A percentile compares a stretch with the other conserved stretches of the same genome.
Conservation (phyloP, 2,113 vertebrate genomes). For the Sisor rabdophorus region DNA sequence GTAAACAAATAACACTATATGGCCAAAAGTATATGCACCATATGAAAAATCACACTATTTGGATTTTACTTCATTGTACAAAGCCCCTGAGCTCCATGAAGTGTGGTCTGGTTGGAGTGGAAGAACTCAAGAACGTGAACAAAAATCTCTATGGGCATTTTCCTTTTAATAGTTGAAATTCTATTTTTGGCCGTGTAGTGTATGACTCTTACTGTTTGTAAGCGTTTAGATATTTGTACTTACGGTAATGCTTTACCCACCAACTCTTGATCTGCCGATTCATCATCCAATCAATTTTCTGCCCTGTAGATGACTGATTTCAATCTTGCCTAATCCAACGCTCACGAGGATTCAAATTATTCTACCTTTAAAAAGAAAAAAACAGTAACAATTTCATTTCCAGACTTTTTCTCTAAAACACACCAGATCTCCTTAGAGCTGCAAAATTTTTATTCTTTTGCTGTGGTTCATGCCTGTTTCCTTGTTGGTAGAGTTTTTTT, state of each 20-base stretch:
- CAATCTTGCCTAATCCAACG: not conserved
- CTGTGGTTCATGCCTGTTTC: not conserved
- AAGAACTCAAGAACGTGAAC: not conserved
- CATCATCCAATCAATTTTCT: constrained; percentile 15
- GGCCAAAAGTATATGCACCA: no score
- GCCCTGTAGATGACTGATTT: constrained; percentile 32
- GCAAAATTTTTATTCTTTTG: not conserved
- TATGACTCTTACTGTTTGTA: not conserved
- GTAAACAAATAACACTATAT: not conserved
- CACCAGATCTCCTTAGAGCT: not conserved
- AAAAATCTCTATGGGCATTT: not conserved
- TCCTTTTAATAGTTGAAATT: not conserved
- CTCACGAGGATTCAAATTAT: not conserved
- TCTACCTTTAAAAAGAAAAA: not conserved
- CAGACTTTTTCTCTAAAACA: not conserved
- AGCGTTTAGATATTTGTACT: not conserved
- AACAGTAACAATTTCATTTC: not conserved
- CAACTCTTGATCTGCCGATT: not conserved
- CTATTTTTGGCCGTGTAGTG: not conserved
- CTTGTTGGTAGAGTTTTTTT: not conserved
- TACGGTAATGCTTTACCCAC: not conserved
- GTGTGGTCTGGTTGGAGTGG: no score
- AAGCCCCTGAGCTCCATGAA: no score
- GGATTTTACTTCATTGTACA: no score
- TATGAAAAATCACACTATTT: no score